These are phyloP conservation scores for Myrmecophaga tridactyla DNA, from an alignment of 2,113 vertebrate species.

Conservation along the genomic window DNA sequence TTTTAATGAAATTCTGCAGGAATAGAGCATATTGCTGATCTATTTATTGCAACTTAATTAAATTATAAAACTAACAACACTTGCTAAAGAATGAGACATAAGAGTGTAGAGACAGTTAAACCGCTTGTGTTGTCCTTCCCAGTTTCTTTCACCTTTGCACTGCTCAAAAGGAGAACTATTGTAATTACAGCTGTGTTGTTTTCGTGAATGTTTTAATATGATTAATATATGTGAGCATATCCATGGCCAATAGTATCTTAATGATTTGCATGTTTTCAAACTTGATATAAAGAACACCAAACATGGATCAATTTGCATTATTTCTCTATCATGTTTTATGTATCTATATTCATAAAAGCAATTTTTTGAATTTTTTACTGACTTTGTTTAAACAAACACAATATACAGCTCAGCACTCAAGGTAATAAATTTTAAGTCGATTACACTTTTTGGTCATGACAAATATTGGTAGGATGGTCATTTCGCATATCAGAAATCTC, in stretches of 20 bases:
- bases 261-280: not conserved
- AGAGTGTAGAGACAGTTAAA: not conserved
- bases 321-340: not conserved
- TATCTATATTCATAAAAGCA: not conserved
- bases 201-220: not conserved
- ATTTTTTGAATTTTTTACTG: too few relatives aligned
- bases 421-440: not conserved
- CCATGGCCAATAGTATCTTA: not conserved
- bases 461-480: not conserved
- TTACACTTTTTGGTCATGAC: not conserved
- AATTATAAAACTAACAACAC: not conserved
- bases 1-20: not conserved
- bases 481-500: not conserved
- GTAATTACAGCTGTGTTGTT: not conserved
- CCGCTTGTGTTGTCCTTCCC: not conserved
- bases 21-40: not conserved
- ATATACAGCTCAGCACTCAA: not conserved
- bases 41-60: not conserved
- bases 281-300: not conserved
- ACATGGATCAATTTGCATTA: not conserved
- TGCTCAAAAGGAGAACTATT: not conserved
- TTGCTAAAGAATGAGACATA: not conserved
- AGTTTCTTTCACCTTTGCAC: not conserved
- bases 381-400: not conserved
- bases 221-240: not conserved